Percentiles rank a stretch among this genome's conserved stretches.
These are phyloP conservation scores for Daktulosphaira vitifoliae DNA, from an alignment of 1,140 invertebrate genomes.

Conservation along the genomic window DNA sequence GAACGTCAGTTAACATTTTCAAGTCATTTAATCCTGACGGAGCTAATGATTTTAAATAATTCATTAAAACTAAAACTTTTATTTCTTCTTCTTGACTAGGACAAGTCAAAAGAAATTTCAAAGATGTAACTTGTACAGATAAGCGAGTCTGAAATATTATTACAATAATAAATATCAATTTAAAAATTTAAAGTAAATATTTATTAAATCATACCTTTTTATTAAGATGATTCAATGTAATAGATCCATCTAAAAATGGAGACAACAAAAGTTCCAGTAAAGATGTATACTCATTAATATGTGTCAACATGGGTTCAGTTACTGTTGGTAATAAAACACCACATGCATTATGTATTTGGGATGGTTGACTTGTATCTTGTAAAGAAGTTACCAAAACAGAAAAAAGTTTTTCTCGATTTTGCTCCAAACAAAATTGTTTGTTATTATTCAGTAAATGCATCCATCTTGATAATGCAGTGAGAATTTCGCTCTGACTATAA, in stretches of 20 bases:
- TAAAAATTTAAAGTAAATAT: not conserved
- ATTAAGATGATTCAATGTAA: constrained; percentile 20
- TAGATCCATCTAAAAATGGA: constrained; percentile 41
- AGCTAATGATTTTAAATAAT: constrained; percentile 40
- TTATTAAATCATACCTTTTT: constrained; percentile 3
- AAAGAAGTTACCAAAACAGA: constrained; percentile 32
- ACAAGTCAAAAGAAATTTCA: constrained; percentile 52
- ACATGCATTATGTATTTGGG: constrained; percentile 52
- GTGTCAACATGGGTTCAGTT: constrained; percentile 49
- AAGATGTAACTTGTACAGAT: constrained; percentile 48
- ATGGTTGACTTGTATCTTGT: constrained; percentile 42
- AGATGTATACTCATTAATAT: constrained; percentile 38
- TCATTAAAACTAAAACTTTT: constrained; percentile 39
- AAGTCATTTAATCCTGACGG: constrained; percentile 39
- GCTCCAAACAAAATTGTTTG: constrained; percentile 36
- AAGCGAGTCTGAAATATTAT: constrained; percentile 45
- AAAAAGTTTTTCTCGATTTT: constrained; percentile 35
- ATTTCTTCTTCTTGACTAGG: constrained; percentile 47
- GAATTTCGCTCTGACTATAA: constrained; percentile 56
- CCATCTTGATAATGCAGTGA: constrained; percentile 59
- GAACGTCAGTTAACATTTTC: constrained; percentile 29
- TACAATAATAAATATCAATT: not conserved
- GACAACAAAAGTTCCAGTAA: constrained; percentile 33
- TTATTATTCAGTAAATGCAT: constrained; percentile 50
- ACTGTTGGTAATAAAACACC: constrained; percentile 52